Percentiles rank a stretch among this genome's conserved stretches.
phyloP scores from a whole-genome alignment of 2,113 vertebrate genomes.

The Oreotrochilus melanogaster region DNA sequence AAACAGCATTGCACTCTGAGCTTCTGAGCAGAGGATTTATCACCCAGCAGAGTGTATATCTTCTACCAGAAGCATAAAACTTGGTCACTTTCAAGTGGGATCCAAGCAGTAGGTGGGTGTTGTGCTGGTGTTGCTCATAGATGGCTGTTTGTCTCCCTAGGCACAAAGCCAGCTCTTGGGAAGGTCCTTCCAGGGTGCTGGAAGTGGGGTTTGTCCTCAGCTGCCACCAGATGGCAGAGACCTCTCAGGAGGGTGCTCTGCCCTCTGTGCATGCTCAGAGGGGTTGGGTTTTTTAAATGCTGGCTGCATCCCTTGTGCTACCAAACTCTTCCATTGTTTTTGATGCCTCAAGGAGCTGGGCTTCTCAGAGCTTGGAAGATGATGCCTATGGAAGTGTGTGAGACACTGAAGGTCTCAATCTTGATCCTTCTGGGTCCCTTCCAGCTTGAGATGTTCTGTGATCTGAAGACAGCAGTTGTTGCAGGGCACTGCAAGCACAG shows the following conservation, averaged over 20 bases:
- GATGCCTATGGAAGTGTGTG: not conserved
- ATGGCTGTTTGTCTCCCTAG: not conserved
- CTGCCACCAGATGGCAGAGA: not conserved
- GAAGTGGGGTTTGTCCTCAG: not conserved
- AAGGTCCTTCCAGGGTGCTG: not conserved
- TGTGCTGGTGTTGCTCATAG: not conserved
- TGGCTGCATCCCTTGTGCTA: not conserved
- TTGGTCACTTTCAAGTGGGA: not conserved
- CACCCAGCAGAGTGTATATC: not conserved
- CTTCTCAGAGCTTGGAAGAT: not conserved
- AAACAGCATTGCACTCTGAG: not conserved
- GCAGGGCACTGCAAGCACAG: not conserved
- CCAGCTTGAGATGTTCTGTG: not conserved
- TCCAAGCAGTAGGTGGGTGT: fast-evolving
- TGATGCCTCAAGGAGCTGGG: not conserved
- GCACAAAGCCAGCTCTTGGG: not conserved
- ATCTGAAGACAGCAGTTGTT: not conserved
- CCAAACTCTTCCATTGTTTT: not conserved
- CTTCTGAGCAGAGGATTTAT: not conserved
- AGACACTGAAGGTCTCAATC: fast-evolving
- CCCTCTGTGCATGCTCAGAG: fast-evolving
- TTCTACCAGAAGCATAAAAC: not conserved
- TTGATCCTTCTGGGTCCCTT: not conserved
- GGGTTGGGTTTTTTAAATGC: not conserved
- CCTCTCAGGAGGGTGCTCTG: not conserved